These are phyloP conservation scores for Siniperca scherzeri DNA, from an alignment of 2,797 vertebrate species.

Conservation along the genomic window DNA sequence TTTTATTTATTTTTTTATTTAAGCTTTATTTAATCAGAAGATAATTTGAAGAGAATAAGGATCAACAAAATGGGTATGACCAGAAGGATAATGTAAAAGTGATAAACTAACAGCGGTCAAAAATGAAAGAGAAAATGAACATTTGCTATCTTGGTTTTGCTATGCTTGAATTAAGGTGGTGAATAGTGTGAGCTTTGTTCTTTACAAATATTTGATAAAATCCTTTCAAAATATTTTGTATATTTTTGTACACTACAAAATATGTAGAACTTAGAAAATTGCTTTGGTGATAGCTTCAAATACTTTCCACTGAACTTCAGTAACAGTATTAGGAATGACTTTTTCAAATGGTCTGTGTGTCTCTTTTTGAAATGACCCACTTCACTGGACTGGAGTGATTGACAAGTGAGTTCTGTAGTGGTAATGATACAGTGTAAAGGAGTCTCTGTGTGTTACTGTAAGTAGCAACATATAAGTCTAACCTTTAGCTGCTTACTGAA, in stretches of 20 bases:
- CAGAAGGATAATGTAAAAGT: background rate
- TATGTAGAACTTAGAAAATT: background rate
- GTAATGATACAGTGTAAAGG: constrained; percentile 70
- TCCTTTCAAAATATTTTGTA: background rate
- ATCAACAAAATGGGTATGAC: background rate
- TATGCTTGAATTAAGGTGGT: background rate
- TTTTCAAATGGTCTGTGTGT: background rate
- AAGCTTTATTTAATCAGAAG: background rate
- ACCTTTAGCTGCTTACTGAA: constrained; percentile 83
- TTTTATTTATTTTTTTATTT: too few relatives aligned
- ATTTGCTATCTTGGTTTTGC: background rate
- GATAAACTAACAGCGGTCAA: background rate
- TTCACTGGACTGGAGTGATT: constrained; percentile 53
- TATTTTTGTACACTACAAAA: background rate
- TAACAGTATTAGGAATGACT: background rate
- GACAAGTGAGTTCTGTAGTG: constrained; percentile 65
- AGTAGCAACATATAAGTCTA: constrained; percentile 81
- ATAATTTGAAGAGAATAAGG: background rate
- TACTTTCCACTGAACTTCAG: background rate
- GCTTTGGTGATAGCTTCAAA: background rate
- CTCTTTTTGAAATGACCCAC: constrained; percentile 42
- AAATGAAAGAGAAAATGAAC: background rate
- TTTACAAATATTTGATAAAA: background rate
- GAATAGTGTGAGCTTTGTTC: background rate
- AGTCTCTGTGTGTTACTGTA: constrained; percentile 77